Evolutionary conservation across 1,140 invertebrate genomes (phyloP).

Genomic region (Bombyx mandarina): DNA sequence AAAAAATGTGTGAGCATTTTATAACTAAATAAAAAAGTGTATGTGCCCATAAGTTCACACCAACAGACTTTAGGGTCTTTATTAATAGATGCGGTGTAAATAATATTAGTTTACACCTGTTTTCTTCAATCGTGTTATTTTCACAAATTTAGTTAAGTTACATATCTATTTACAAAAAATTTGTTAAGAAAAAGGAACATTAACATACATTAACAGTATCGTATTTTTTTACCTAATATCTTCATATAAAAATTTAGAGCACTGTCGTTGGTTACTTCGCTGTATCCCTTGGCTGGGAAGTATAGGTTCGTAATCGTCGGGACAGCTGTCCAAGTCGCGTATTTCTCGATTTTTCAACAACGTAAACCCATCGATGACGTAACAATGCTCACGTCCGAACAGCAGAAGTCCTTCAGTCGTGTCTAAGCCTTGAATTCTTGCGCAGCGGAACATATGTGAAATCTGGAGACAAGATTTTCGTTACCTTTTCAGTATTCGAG

Average conservation of each 20-base stretch:
- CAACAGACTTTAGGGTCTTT: too few species aligned
- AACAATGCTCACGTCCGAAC: slow-evolving; percentile 98
- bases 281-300: slow-evolving; percentile 84
- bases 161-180: too few species aligned
- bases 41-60: too few species aligned
- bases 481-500: too few species aligned
- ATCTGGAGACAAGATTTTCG: slow-evolving; percentile 71
- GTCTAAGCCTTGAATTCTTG: slow-evolving; percentile 96
- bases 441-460: slow-evolving; percentile 97
- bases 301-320: slow-evolving; percentile 88
- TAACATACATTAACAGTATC: too few species aligned
- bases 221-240: slow-evolving; percentile 83
- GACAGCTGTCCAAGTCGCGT: slow-evolving; percentile 87
- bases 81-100: background rate
- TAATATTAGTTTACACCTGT: background rate
- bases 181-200: too few species aligned
- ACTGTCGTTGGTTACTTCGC: slow-evolving; percentile 79
- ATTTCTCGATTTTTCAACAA: slow-evolving; percentile 95
- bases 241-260: slow-evolving; percentile 97
- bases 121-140: slow-evolving; percentile 6
- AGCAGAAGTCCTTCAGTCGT: slow-evolving; percentile 96
- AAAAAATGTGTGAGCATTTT: background rate
- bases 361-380: slow-evolving; percentile 99
- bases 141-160: background rate
- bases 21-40: too few species aligned